phyloP scores from a whole-genome alignment of 2,888 invertebrate genomes.

The Leptothorax acervorum region DNA sequence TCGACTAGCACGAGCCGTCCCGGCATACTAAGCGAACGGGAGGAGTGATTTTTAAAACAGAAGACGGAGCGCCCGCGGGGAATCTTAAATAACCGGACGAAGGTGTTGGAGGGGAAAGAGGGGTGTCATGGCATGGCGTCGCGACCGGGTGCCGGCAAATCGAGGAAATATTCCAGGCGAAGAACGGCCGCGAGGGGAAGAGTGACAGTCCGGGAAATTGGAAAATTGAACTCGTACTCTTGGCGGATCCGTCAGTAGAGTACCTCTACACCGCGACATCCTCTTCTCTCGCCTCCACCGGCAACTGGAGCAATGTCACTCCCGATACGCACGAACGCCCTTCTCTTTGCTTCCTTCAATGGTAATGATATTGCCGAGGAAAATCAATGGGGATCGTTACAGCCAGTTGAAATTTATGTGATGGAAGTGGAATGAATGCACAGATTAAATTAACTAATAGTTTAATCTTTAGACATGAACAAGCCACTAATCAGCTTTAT shows the following conservation, averaged over 20 bases:
- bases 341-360: slow-evolving; percentile 20
- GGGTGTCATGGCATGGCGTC: slow-evolving; percentile 46
- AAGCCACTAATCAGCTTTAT: not conserved
- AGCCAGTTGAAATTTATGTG: slow-evolving; percentile 13
- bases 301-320: slow-evolving; percentile 26
- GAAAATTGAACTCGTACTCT: slow-evolving; percentile 80
- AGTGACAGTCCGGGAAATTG: slow-evolving; percentile 82
- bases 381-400: slow-evolving; percentile 10
- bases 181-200: slow-evolving; percentile 73
- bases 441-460: not conserved
- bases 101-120: slow-evolving; percentile 31
- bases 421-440: not conserved
- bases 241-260: slow-evolving; percentile 67
- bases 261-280: slow-evolving; percentile 20
- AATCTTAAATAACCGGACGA: slow-evolving; percentile 80
- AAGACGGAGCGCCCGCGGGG: slow-evolving; percentile 77
- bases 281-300: not conserved
- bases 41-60: slow-evolving; percentile 83
- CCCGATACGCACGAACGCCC: slow-evolving; percentile 17
- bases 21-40: slow-evolving; percentile 81
- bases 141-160: slow-evolving; percentile 50
- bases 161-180: slow-evolving; percentile 79
- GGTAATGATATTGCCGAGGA: slow-evolving; percentile 17
- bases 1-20: slow-evolving; percentile 80
- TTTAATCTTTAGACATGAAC: no score